Evolutionary conservation across 2,888 invertebrate genomes (phyloP).

Genomic region (Dryadula phaetusa): DNA sequence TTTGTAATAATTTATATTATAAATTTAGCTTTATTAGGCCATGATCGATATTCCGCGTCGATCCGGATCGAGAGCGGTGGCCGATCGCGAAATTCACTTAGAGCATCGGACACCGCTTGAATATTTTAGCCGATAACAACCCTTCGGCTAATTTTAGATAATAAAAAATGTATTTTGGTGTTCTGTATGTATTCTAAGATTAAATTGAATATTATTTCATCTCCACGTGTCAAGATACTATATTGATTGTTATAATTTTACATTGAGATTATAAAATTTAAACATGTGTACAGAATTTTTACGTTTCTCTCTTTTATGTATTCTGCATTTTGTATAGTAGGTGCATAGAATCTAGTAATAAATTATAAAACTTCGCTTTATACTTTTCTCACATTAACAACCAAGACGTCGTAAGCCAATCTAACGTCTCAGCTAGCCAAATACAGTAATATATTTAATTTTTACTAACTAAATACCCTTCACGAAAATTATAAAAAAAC

Average conservation of each 20-base stretch:
- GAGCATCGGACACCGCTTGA: conserved; percentile 74
- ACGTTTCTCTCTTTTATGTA: too few relatives aligned
- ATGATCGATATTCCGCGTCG: conserved; percentile 49
- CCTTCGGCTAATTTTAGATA: conserved; percentile 78
- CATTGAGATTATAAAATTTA: too few relatives aligned
- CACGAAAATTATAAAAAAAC: neutral
- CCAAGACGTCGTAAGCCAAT: too few relatives aligned
- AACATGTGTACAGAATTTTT: too few relatives aligned
- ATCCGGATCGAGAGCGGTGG: conserved; percentile 59
- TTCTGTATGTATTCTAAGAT: conserved; percentile 25
- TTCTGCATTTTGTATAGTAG: too few relatives aligned
- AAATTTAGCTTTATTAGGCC: conserved; percentile 33
- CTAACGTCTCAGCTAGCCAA: too few relatives aligned
- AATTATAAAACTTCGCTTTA: too few relatives aligned
- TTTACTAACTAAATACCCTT: too few relatives aligned
- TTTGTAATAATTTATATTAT: conserved; percentile 9
- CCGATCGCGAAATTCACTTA: conserved; percentile 82
- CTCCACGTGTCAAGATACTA: neutral
- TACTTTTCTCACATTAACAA: too few relatives aligned
- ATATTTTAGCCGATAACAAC: conserved; percentile 83
- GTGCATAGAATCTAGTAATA: too few relatives aligned
- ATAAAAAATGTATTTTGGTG: conserved; percentile 58
- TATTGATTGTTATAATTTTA: too few relatives aligned
- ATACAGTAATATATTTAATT: too few relatives aligned
- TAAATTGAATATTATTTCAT: neutral